phyloP scores from a whole-genome alignment of 2,797 vertebrate genomes.

The Arctocebus calabarensis region DNA sequence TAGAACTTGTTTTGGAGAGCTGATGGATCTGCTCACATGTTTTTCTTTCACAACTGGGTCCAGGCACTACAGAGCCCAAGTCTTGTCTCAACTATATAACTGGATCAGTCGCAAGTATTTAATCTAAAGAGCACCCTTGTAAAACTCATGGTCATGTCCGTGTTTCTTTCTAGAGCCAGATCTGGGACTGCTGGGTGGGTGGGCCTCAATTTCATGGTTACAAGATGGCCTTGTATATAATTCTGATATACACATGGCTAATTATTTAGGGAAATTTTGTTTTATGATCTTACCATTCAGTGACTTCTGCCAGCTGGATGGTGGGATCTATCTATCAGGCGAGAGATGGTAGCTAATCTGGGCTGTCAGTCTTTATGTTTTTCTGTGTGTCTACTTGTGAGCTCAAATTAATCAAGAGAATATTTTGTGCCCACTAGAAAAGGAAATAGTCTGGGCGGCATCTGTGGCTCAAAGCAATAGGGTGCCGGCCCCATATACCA shows the following conservation, averaged over 20 bases:
- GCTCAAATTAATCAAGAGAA: constrained; percentile 51
- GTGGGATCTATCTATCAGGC: not conserved
- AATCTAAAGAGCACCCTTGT: not conserved
- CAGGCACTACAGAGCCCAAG: not conserved
- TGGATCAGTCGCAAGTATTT: not conserved
- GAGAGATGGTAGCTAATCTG: not conserved
- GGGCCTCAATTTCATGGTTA: not conserved
- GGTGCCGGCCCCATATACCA: too few relatives aligned
- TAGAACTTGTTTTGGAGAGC: not conserved
- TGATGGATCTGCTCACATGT: not conserved
- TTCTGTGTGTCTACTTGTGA: not conserved
- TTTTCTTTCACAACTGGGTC: not conserved
- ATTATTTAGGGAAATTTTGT: not conserved
- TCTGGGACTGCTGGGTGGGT: not conserved
- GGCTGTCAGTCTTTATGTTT: constrained; percentile 42
- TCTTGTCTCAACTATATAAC: not conserved
- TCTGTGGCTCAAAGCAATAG: too few relatives aligned
- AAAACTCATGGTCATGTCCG: not conserved
- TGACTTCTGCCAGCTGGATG: not conserved
- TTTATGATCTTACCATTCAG: not conserved
- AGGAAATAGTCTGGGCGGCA: not conserved
- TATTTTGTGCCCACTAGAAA: not conserved
- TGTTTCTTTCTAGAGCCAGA: not conserved
- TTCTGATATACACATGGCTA: not conserved
- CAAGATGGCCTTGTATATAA: not conserved